Evolutionary conservation across 2,113 vertebrate genomes (phyloP).

Genomic region (Recurvirostra avosetta): DNA sequence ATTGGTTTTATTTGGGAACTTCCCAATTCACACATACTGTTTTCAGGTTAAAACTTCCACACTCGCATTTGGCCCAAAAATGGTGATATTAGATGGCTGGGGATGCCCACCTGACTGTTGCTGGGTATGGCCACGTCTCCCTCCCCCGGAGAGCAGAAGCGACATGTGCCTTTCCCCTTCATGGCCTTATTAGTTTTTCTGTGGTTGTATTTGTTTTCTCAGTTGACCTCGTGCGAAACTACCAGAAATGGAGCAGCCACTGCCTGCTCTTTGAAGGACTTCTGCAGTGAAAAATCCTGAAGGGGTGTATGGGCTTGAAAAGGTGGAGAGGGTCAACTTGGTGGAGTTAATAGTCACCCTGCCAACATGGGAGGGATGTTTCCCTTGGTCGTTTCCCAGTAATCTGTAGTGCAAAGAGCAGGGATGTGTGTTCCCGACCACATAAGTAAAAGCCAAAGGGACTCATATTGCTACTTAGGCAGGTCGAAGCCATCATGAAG

Average conservation of each 20-base stretch:
- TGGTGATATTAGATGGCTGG: not conserved
- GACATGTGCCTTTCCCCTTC: not conserved
- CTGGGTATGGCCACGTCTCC: rapidly evolving
- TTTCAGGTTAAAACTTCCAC: not conserved
- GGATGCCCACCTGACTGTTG: rapidly evolving
- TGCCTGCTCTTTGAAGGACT: not conserved
- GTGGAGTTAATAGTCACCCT: not conserved
- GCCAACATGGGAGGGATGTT: rapidly evolving
- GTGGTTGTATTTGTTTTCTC: not conserved
- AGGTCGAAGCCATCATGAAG: not conserved
- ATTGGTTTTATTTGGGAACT: not conserved
- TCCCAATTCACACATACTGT: rapidly evolving
- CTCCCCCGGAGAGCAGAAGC: not conserved
- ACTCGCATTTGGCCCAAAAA: not conserved
- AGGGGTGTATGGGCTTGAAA: not conserved
- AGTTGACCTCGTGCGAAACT: not conserved
- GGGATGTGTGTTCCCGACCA: rapidly evolving
- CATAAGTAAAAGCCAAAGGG: not conserved
- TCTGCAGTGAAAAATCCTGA: rapidly evolving
- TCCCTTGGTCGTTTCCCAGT: not conserved
- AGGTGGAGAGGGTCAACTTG: not conserved
- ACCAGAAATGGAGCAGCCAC: not conserved
- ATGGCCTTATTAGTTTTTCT: not conserved
- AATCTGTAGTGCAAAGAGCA: not conserved
- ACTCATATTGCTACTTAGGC: not conserved